These are phyloP conservation scores for Phyto melanocephala DNA, from an alignment of 2,888 invertebrate genomes.

Conservation along the genomic window DNA sequence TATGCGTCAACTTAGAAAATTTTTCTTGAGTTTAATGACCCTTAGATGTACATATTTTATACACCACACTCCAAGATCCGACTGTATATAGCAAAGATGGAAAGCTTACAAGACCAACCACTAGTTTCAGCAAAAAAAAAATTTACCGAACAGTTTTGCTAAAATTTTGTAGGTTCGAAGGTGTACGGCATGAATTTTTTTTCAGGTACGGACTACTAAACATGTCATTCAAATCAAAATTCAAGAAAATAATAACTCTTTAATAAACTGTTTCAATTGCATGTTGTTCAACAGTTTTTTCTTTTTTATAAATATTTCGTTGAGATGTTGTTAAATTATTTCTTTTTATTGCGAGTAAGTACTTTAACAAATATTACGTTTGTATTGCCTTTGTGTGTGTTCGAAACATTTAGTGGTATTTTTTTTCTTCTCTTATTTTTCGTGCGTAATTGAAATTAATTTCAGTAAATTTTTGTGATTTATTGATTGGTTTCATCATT, in stretches of 20 bases:
- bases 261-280: slow-evolving; percentile 62
- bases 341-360: slow-evolving; percentile 29
- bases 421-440: slow-evolving; percentile 37
- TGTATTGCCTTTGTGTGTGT: slow-evolving; percentile 47
- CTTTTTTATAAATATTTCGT: not conserved
- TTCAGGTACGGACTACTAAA: no score
- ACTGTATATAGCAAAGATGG: no score
- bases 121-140: no score
- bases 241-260: slow-evolving; percentile 46
- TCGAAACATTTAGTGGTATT: slow-evolving; percentile 51
- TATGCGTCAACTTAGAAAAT: no score
- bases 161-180: no score
- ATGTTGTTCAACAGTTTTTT: slow-evolving; percentile 58
- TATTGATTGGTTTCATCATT: slow-evolving; percentile 68
- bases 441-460: slow-evolving; percentile 67
- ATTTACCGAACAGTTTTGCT: no score
- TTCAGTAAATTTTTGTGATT: slow-evolving; percentile 67
- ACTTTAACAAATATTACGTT: slow-evolving; percentile 41
- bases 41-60: no score
- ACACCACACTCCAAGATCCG: no score
- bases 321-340: slow-evolving; percentile 25
- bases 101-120: no score
- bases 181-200: no score
- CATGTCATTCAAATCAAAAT: slow-evolving; percentile 51
- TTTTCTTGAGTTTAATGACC: no score